These are phyloP conservation scores for Lordiphosa collinella DNA, from an alignment of 1,140 invertebrate species.

Conservation along the genomic window DNA sequence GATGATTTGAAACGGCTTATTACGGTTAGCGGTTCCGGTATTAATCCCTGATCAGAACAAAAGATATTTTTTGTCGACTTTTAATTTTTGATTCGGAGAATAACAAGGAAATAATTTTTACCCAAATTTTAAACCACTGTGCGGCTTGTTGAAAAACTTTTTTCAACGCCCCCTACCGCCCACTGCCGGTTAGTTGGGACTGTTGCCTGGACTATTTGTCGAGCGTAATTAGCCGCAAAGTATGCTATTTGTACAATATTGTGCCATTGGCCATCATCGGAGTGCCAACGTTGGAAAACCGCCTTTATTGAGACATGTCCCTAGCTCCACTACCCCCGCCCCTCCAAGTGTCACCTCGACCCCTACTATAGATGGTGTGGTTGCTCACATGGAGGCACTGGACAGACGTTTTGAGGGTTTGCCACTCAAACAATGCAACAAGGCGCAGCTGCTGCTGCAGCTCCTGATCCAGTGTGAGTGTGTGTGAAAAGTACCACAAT, in stretches of 20 bases:
- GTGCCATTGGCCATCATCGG: slow-evolving; percentile 13
- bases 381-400: too few relatives aligned
- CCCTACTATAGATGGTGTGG: not conserved
- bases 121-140: slow-evolving; percentile 5
- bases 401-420: slow-evolving; percentile 7
- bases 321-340: not conserved
- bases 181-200: not conserved
- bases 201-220: slow-evolving; percentile 25
- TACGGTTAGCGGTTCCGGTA: too few relatives aligned
- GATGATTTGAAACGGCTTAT: too few relatives aligned
- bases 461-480: slow-evolving; percentile 14
- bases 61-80: too few relatives aligned
- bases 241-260: slow-evolving; percentile 46
- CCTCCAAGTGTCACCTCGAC: too few relatives aligned
- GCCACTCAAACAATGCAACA: slow-evolving; percentile 12
- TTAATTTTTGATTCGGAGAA: too few relatives aligned
- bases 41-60: too few relatives aligned
- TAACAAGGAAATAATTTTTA: too few relatives aligned
- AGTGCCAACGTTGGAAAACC: slow-evolving; percentile 20
- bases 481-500: slow-evolving; percentile 66
- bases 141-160: not conserved
- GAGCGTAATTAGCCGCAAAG: slow-evolving; percentile 63
- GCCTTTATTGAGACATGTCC: slow-evolving; percentile 31
- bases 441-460: slow-evolving; percentile 2
- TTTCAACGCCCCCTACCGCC: not conserved